Evolutionary conservation across 2,113 vertebrate species (phyloP).

Genomic region (Macrotis lagotis): DNA sequence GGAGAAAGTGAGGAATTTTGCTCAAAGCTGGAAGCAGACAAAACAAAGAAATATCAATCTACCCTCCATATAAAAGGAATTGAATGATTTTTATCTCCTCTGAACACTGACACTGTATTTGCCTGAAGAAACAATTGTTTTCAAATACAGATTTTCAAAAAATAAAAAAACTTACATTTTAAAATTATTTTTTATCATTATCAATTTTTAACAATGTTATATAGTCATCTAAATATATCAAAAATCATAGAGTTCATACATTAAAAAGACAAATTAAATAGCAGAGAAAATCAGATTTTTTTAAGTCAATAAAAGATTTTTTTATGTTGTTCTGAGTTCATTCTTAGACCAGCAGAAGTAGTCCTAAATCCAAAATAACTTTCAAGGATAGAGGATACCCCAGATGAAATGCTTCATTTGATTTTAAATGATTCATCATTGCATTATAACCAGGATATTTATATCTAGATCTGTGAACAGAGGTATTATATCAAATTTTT

Average conservation of each 20-base stretch:
- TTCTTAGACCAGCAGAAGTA: not conserved
- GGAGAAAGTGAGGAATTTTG: constrained; percentile 2
- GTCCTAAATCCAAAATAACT: not conserved
- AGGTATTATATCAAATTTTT: not conserved
- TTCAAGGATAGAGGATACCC: not conserved
- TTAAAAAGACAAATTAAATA: constrained; percentile 16
- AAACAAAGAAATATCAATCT: constrained; percentile 40
- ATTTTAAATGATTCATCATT: not conserved
- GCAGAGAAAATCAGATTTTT: not conserved
- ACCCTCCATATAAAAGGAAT: not conserved
- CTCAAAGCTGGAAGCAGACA: constrained; percentile 6
- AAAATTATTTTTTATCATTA: too few relatives aligned
- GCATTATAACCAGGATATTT: not conserved
- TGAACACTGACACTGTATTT: not conserved
- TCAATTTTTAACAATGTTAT: not conserved
- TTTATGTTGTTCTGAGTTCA: not conserved
- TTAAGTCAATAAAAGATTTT: not conserved
- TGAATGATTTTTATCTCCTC: not conserved
- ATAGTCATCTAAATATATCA: not conserved
- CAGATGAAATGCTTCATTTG: not conserved
- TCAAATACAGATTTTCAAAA: not conserved
- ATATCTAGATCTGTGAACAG: not conserved
- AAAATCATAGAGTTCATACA: not conserved
- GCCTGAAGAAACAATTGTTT: not conserved
- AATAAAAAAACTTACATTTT: not conserved